phyloP scores from a whole-genome alignment of 2,888 invertebrate species.

The Leistus spinibarbis region DNA sequence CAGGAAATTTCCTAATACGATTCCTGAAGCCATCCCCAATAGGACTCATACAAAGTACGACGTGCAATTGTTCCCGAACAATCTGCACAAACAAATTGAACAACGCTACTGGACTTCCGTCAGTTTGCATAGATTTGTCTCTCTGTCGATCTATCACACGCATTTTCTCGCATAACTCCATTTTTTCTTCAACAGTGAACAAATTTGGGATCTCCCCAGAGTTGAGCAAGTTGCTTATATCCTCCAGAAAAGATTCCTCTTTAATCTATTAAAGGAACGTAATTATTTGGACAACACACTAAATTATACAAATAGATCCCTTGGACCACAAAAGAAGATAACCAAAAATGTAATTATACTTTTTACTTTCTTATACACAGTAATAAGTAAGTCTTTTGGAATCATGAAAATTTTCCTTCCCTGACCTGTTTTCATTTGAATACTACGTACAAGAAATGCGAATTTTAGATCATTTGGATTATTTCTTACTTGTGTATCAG shows the following conservation, averaged over 20 bases:
- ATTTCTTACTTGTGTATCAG: slow-evolving; percentile 79
- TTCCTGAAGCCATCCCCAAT: slow-evolving; percentile 85
- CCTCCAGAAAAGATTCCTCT: slow-evolving; percentile 91
- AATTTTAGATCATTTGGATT: no score
- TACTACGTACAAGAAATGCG: no score
- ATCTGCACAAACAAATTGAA: slow-evolving; percentile 90
- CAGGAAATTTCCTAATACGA: slow-evolving; percentile 87
- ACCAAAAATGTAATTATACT: no score
- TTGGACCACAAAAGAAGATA: no score
- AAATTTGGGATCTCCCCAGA: slow-evolving; percentile 94
- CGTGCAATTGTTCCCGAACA: slow-evolving; percentile 87
- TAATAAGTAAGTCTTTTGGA: no score
- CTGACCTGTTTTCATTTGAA: no score
- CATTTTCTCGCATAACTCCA: slow-evolving; percentile 93
- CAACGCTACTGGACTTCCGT: slow-evolving; percentile 87
- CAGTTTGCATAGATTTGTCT: slow-evolving; percentile 86
- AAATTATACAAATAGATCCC: no score
- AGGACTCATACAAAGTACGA: slow-evolving; percentile 88
- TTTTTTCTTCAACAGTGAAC: slow-evolving; percentile 82
- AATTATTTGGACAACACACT: no score
- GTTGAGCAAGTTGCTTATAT: slow-evolving; percentile 89
- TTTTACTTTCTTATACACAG: no score
- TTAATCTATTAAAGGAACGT: slow-evolving; percentile 69
- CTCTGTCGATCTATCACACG: slow-evolving; percentile 85
- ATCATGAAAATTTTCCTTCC: no score